Percentiles rank a stretch among this genome's conserved stretches.
These are phyloP conservation scores for Cephalopterus ornatus DNA, from an alignment of 2,113 vertebrate species.

Conservation along the genomic window DNA sequence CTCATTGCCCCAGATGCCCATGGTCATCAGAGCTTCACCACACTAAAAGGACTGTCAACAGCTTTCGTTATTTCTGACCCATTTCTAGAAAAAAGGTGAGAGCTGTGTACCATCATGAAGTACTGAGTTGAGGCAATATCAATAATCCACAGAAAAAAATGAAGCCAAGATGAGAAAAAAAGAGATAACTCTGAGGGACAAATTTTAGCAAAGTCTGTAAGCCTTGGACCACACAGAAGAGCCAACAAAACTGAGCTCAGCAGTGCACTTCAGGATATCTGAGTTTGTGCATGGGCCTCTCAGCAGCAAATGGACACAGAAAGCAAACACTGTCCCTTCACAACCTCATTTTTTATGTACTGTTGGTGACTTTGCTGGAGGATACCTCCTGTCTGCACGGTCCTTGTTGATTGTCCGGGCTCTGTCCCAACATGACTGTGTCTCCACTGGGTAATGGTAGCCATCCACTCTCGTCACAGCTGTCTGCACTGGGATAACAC, in stretches of 20 bases:
- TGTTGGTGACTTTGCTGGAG: background rate
- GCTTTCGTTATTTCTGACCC: background rate
- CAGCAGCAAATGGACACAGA: background rate
- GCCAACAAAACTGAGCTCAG: background rate
- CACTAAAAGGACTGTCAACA: background rate
- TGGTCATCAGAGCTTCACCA: background rate
- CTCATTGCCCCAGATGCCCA: background rate
- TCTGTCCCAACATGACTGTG: no score
- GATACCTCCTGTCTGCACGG: background rate
- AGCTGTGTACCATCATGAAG: background rate
- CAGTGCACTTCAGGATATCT: no score
- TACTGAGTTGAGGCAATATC: background rate
- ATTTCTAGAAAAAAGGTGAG: background rate
- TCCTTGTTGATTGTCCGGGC: background rate
- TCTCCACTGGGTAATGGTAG: background rate
- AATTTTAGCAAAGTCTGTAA: background rate
- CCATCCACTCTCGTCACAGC: background rate
- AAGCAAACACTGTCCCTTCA: background rate
- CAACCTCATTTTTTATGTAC: background rate
- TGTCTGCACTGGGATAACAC: background rate
- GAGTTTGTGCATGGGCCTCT: background rate
- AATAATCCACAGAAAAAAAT: background rate
- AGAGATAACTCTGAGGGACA: background rate
- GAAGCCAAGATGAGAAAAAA: background rate
- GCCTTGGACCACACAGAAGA: background rate